These are phyloP conservation scores for Pardalotus punctatus DNA, from an alignment of 2,113 vertebrate species.

Conservation along the genomic window DNA sequence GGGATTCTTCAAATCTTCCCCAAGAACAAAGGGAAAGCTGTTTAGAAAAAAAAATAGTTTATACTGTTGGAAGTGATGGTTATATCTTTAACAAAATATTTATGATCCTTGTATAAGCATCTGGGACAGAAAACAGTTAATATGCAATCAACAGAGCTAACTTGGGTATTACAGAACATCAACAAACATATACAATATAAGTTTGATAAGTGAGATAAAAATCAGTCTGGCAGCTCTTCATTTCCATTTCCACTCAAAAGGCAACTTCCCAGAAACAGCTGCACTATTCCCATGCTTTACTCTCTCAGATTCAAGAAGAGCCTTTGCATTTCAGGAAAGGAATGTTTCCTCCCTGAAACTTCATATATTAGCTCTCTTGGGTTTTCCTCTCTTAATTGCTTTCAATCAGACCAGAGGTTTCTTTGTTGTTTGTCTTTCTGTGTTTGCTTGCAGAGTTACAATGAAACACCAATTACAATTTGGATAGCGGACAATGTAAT, in stretches of 20 bases:
- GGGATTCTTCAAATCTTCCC: not conserved
- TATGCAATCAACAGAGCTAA: not conserved
- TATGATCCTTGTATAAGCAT: not conserved
- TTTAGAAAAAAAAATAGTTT: not conserved
- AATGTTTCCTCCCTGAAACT: not conserved
- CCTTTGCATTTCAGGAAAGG: not conserved
- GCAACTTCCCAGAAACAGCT: not conserved
- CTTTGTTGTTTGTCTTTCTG: not conserved
- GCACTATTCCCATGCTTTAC: not conserved
- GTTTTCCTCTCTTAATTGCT: not conserved
- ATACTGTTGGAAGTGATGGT: not conserved
- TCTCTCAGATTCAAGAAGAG: not conserved
- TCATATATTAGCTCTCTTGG: not conserved
- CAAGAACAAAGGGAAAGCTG: not conserved
- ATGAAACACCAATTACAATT: not conserved
- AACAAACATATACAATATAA: not conserved
- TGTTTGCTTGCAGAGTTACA: not conserved
- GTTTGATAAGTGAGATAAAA: not conserved
- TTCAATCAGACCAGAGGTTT: not conserved
- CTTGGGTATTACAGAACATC: not conserved
- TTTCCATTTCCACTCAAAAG: conserved; percentile 3
- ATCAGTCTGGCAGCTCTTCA: not conserved
- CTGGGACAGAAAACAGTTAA: not conserved
- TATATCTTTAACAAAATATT: not conserved
- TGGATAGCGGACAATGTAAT: not conserved